Percentiles rank a stretch among this genome's conserved stretches.
These are phyloP conservation scores for Sycophila texana DNA, from an alignment of 2,888 invertebrate genomes.

Conservation along the genomic window DNA sequence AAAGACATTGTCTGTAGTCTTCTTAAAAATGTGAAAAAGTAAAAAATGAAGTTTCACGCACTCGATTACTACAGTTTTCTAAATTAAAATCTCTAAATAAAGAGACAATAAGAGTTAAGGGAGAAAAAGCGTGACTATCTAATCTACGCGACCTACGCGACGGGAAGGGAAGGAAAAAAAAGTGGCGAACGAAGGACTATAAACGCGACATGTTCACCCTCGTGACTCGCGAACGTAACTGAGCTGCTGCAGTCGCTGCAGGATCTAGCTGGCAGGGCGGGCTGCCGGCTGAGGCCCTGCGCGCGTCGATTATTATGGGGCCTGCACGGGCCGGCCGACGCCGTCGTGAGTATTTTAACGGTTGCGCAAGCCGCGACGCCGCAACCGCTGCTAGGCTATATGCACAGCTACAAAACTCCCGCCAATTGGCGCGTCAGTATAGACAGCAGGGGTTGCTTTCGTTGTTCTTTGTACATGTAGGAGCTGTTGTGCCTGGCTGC, in stretches of 20 bases:
- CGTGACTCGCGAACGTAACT: slow-evolving; percentile 32
- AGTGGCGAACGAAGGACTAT: background rate
- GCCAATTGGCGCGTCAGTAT: too few species aligned
- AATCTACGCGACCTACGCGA: background rate
- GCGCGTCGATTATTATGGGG: background rate
- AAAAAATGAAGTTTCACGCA: background rate
- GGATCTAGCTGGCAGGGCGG: too few species aligned
- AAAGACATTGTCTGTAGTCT: slow-evolving; percentile 78
- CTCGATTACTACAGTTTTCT: background rate
- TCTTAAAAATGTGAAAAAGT: background rate
- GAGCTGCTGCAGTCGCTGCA: background rate
- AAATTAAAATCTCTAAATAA: background rate
- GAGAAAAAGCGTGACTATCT: background rate
- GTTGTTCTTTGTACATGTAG: too few species aligned
- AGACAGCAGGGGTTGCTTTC: too few species aligned
- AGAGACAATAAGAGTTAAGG: background rate
- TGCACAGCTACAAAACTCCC: too few species aligned
- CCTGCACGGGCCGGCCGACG: background rate
- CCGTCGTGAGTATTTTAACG: slow-evolving; percentile 39
- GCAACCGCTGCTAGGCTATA: too few species aligned
- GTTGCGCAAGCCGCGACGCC: slow-evolving; percentile 34
- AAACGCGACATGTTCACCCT: slow-evolving; percentile 36
- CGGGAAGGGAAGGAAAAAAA: background rate
- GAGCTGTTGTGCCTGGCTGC: too few species aligned
- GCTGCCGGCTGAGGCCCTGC: background rate